Evolutionary conservation across 1,140 invertebrate genomes (phyloP).

Genomic region (Prorops nasuta): DNA sequence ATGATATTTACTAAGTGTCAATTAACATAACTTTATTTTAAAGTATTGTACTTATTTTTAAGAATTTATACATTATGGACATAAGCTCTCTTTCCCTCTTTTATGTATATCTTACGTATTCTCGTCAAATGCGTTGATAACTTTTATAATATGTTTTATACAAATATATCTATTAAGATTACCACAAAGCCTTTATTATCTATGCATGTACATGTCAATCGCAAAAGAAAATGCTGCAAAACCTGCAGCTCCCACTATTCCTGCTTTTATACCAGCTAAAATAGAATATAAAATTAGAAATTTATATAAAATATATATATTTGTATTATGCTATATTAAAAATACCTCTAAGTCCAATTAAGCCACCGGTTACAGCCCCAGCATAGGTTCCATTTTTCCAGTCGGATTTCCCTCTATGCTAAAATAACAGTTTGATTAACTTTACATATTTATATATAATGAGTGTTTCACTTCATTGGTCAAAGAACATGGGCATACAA

Average conservation of each 20-base stretch:
- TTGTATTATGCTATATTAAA: not conserved
- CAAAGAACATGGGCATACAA: not conserved
- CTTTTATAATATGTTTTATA: slow-evolving; percentile 34
- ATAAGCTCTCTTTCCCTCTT: slow-evolving; percentile 13
- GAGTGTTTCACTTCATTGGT: no score
- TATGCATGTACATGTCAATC: slow-evolving; percentile 93
- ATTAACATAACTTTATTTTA: slow-evolving; percentile 21
- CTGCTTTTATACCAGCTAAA: slow-evolving; percentile 90
- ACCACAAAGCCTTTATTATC: slow-evolving; percentile 21
- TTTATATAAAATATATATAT: slow-evolving; percentile 7
- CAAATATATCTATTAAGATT: slow-evolving; percentile 31
- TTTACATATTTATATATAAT: slow-evolving; percentile 4
- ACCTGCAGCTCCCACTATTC: slow-evolving; percentile 85
- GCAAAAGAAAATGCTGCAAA: slow-evolving; percentile 94
- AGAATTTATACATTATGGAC: slow-evolving; percentile 21
- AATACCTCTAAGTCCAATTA: slow-evolving; percentile 90
- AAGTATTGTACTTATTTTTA: slow-evolving; percentile 25
- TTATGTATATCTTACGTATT: slow-evolving; percentile 20
- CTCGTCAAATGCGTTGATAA: slow-evolving; percentile 1
- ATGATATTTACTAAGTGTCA: no score
- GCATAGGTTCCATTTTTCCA: slow-evolving; percentile 96
- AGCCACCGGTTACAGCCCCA: slow-evolving; percentile 88
- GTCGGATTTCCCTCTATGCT: slow-evolving; percentile 90
- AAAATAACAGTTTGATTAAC: no score
- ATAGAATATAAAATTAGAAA: slow-evolving; percentile 37